Evolutionary conservation across 2,113 vertebrate genomes (phyloP), one percentile per base, ranked within the genome.

Genomic region (Oncorhynchus nerka): DNA sequence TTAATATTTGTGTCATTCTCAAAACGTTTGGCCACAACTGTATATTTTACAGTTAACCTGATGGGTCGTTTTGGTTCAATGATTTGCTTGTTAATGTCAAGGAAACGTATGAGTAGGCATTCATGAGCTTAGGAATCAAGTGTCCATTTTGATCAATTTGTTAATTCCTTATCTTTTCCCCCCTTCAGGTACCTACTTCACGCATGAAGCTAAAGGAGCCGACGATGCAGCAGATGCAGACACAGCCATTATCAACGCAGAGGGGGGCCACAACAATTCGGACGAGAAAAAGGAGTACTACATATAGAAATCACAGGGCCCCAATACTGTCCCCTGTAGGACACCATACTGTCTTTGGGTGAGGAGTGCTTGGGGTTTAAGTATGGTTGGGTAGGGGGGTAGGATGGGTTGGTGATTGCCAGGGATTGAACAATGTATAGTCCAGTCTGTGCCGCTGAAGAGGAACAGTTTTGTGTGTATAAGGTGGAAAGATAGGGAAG

Each of bases 271-370:
- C 91, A 99, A 95, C 96, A 98, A 96, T 94, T 98, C 97, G 0
- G 97, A 99, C 76, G 97, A 99, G 87, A 99, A 99, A 95, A 99
- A 99, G 82, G 97, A 99, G 92, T 99, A 99, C 94, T 99, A 99
- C 95, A 99, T 99, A 95, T 99, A 95, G 96, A 85, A 83, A 57
- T 68, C 73, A 49, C 72, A 3, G 80, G 83, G 91, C 84, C 93
- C 90, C 85, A 92, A 94, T 90, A 81, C 92, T 92, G 94, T 94
- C 94, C 92, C 89, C 87, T 91, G 26, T 88, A 71, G 90, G 93
- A 93, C 83, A 0, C 86, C 0, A 84, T 72, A 87, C 79, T 73
- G 73, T 83, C 86, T 89, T 75, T 67, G 32, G 59, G 75, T 70
- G 76, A 0, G 1, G 9, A 71, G 77, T n/a, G 49, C 20, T n/a